Conservation (phyloP, 2,888 invertebrate species). For the Bombyx huttoni region DNA sequence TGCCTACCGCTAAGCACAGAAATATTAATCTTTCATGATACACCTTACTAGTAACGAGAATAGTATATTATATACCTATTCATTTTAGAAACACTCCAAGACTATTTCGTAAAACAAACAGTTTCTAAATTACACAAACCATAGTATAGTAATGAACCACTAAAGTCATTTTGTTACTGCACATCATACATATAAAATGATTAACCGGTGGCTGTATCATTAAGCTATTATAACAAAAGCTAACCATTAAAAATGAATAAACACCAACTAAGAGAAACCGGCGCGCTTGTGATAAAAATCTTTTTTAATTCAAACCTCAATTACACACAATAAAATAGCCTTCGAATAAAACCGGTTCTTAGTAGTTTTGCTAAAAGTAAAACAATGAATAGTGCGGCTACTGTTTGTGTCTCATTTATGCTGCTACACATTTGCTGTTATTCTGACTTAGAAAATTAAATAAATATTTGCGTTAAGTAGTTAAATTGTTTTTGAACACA, state of each 20-base stretch:
- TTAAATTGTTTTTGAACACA: not conserved
- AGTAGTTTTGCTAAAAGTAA: slow-evolving; percentile 4
- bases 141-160: slow-evolving; percentile 23
- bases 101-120: slow-evolving; percentile 26
- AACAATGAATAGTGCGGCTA: not conserved
- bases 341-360: slow-evolving; percentile 2
- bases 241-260: slow-evolving; percentile 47
- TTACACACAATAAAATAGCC: slow-evolving; percentile 22
- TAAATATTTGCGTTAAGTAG: not conserved
- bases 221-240: slow-evolving; percentile 46
- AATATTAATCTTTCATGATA: too few relatives aligned
- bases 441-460: too few relatives aligned
- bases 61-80: too few relatives aligned
- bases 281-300: slow-evolving; percentile 28
- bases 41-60: too few relatives aligned
- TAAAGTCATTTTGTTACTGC: slow-evolving; percentile 31
- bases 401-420: not conserved
- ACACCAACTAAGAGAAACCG: slow-evolving; percentile 40
- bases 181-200: slow-evolving; percentile 36
- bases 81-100: too few relatives aligned
- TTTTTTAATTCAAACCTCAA: slow-evolving; percentile 26
- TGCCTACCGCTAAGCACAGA: too few relatives aligned
- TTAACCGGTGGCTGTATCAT: slow-evolving; percentile 38
- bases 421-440: too few relatives aligned
- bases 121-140: slow-evolving; percentile 14